These are phyloP conservation scores for Prostheceraeus crozeri DNA, from an alignment of 2,888 invertebrate species.

Conservation along the genomic window DNA sequence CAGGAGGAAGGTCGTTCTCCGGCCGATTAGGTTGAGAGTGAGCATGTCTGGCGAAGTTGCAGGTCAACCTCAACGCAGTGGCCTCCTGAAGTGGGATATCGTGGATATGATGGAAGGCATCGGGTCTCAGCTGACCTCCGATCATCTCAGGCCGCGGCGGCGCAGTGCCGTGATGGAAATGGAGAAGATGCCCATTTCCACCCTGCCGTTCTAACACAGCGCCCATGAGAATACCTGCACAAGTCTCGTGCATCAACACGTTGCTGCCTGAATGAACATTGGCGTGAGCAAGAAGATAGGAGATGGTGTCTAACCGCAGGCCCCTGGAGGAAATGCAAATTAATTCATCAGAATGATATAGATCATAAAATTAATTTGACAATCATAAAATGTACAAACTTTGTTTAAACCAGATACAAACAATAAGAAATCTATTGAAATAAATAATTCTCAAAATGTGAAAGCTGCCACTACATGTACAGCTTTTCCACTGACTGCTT, in stretches of 20 bases:
- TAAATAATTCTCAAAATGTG: slow-evolving; percentile 1
- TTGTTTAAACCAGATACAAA: neutral
- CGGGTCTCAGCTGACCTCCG: neutral
- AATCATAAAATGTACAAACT: neutral
- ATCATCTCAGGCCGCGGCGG: slow-evolving; percentile 8
- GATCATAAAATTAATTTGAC: neutral
- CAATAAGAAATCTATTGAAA: slow-evolving; percentile 2
- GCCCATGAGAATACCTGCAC: slow-evolving; percentile 74
- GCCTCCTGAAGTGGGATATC: slow-evolving; percentile 6
- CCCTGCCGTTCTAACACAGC: slow-evolving; percentile 68
- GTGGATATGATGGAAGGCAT: neutral
- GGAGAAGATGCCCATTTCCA: slow-evolving; percentile 58
- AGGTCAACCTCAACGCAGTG: neutral
- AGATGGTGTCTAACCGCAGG: slow-evolving; percentile 75
- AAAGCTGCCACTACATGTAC: no score
- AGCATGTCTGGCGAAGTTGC: slow-evolving; percentile 2
- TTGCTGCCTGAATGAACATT: slow-evolving; percentile 66
- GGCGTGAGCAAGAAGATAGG: slow-evolving; percentile 74
- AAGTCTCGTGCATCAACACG: slow-evolving; percentile 73
- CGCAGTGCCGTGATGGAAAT: slow-evolving; percentile 29
- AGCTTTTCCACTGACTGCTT: no score
- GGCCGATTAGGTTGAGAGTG: no score
- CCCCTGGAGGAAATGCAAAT: slow-evolving; percentile 58
- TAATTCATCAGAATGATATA: slow-evolving; percentile 14
- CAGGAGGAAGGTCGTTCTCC: no score